Conservation (phyloP, 2,797 vertebrate genomes). For the Muraenolepis orangiensis region DNA sequence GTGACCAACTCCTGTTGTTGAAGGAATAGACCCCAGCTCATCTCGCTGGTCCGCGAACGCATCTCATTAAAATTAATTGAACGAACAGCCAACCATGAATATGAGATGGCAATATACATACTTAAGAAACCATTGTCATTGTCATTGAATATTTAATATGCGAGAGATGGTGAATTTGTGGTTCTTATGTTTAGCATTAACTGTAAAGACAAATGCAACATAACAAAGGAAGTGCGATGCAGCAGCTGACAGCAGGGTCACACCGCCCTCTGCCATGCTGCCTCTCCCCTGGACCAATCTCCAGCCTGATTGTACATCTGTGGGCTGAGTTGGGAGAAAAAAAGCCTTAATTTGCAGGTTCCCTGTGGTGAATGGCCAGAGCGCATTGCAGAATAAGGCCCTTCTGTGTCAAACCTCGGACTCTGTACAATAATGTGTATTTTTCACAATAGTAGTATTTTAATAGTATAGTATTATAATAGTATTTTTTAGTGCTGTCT, state of each 20-base stretch:
- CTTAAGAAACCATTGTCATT: slow-evolving; percentile 16
- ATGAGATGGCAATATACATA: slow-evolving; percentile 11
- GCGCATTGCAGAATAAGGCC: not conserved
- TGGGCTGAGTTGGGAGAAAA: slow-evolving; percentile 1
- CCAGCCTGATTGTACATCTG: not conserved
- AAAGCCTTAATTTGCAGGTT: not conserved
- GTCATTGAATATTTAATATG: slow-evolving; percentile 26
- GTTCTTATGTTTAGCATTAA: slow-evolving; percentile 49
- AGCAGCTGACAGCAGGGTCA: not conserved
- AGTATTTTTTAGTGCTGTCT: too few species aligned
- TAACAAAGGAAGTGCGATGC: too few species aligned
- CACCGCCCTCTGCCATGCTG: not conserved
- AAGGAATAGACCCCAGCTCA: not conserved
- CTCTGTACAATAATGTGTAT: not conserved
- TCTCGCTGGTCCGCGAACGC: too few species aligned
- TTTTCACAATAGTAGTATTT: too few species aligned
- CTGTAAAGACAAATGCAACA: slow-evolving; percentile 7
- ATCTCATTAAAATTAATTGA: not conserved
- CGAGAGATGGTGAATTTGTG: slow-evolving; percentile 25
- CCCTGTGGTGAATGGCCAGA: not conserved
- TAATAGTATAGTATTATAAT: too few species aligned
- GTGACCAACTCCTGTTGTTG: not conserved
- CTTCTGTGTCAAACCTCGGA: not conserved
- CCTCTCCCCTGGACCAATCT: not conserved
- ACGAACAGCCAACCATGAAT: not conserved